Percentiles rank a stretch among this genome's conserved stretches.
Conservation (phyloP, 2,888 invertebrate genomes). For the Cacoxenus indagator region DNA sequence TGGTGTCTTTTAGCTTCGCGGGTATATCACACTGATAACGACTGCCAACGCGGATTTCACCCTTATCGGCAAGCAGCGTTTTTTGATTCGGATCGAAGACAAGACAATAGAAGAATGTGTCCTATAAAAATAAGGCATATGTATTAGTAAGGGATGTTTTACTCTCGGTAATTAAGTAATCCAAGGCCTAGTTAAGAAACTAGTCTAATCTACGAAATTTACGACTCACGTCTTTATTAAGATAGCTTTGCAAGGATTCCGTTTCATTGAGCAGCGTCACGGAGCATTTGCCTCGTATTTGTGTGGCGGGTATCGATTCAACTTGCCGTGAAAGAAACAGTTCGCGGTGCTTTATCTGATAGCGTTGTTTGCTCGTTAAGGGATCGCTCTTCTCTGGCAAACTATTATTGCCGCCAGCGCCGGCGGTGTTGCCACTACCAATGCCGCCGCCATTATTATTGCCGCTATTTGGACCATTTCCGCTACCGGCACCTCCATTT, state of each 20-base stretch:
- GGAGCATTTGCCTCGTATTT: conserved; percentile 99
- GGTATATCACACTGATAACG: conserved; percentile 97
- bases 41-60: conserved; percentile 92
- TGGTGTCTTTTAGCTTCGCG: conserved; percentile 84
- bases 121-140: conserved; percentile 76
- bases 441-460: conserved; percentile 66
- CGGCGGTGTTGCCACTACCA: conserved; percentile 54
- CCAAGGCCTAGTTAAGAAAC: no score
- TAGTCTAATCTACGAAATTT: conserved; percentile 49
- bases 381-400: conserved; percentile 71
- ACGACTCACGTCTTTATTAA: conserved; percentile 91
- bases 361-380: conserved; percentile 88
- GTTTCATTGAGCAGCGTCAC: conserved; percentile 99
- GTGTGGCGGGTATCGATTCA: conserved; percentile 98
- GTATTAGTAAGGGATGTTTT: no score
- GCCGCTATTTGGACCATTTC: conserved; percentile 29
- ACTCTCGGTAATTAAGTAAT: no score
- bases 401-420: conserved; percentile 38
- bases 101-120: conserved; percentile 99
- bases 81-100: conserved; percentile 99
- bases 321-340: conserved; percentile 97
- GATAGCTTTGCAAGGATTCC: conserved; percentile 95
- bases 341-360: conserved; percentile 97
- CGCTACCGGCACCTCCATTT: conserved; percentile 41
- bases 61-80: conserved; percentile 98